Conservation (phyloP, 1,140 invertebrate species). For the Drosophila sulfurigaster region DNA sequence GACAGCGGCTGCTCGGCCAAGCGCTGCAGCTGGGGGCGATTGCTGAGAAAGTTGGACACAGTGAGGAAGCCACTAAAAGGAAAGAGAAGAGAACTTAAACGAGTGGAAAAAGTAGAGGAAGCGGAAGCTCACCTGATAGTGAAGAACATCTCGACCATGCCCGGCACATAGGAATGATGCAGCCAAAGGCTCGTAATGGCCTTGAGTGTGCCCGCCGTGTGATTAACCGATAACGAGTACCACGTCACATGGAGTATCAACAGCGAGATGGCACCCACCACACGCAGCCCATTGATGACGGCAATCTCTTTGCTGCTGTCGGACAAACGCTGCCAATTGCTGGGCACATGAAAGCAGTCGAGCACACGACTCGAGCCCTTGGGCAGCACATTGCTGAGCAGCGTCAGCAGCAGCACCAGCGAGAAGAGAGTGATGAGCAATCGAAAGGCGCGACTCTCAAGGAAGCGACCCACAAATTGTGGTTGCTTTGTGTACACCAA, state of each 20-base stretch:
- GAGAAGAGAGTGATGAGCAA: constrained; percentile 15
- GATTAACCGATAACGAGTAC: constrained; percentile 40
- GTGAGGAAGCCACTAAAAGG: constrained; percentile 53
- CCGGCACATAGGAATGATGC: constrained; percentile 32
- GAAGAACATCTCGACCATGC: constrained; percentile 57
- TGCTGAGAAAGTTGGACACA: constrained; percentile 47
- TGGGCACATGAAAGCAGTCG: constrained; percentile 43
- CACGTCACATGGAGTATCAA: constrained; percentile 46
- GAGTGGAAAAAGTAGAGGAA: background rate
- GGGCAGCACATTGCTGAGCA: background rate
- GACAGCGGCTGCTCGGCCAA: constrained; percentile 24
- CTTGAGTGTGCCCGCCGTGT: constrained; percentile 14
- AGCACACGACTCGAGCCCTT: background rate
- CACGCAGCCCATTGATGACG: constrained; percentile 56
- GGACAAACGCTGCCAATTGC: constrained; percentile 47
- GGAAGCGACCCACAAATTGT: constrained; percentile 8
- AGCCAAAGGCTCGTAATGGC: constrained; percentile 14
- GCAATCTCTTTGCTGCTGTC: constrained; percentile 39
- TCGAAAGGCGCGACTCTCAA: constrained; percentile 1
- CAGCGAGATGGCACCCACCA: constrained; percentile 33
- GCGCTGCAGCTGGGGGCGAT: constrained; percentile 17
- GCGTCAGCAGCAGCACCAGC: background rate
- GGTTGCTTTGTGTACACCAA: constrained; percentile 42
- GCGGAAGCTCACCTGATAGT: constrained; percentile 40
- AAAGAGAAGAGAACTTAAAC: background rate